phyloP scores from a whole-genome alignment of 2,888 invertebrate genomes.

The Stenotaenia linearis region DNA sequence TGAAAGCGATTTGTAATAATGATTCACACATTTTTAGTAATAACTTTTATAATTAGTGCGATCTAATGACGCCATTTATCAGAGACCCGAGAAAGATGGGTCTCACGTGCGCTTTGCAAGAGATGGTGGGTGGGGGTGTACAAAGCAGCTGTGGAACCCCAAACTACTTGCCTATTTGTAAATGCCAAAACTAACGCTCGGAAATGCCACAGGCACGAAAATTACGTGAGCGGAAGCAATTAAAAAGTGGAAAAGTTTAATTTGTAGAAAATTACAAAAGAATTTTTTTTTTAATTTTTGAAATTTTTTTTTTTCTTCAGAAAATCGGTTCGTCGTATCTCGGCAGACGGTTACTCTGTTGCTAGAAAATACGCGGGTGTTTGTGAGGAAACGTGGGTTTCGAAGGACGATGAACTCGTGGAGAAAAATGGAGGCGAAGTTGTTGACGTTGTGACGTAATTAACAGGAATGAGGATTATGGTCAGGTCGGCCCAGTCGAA shows the following conservation, averaged over 20 bases:
- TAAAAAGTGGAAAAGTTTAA: not conserved
- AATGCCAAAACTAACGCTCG: not conserved
- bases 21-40: slow-evolving; percentile 9
- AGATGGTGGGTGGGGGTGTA: not conserved
- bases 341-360: not conserved
- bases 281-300: not conserved
- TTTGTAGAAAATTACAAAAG: not conserved
- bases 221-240: slow-evolving; percentile 1
- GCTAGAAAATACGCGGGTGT: no score
- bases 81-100: not conserved
- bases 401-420: no score
- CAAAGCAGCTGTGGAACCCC: not conserved
- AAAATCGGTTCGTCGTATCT: not conserved
- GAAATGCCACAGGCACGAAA: not conserved
- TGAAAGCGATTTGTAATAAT: slow-evolving; percentile 9
- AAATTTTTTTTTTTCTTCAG: not conserved
- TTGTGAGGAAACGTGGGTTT: no score
- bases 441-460: no score
- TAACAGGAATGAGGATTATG: no score
- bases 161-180: not conserved
- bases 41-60: slow-evolving; percentile 9
- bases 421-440: no score
- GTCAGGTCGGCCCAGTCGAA: no score
- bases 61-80: slow-evolving; percentile 9
- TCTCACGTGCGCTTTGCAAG: not conserved